Conservation (phyloP, 30 jellyfish, hydroid and myxozoan genomes). For the Pelagia noctiluca region DNA sequence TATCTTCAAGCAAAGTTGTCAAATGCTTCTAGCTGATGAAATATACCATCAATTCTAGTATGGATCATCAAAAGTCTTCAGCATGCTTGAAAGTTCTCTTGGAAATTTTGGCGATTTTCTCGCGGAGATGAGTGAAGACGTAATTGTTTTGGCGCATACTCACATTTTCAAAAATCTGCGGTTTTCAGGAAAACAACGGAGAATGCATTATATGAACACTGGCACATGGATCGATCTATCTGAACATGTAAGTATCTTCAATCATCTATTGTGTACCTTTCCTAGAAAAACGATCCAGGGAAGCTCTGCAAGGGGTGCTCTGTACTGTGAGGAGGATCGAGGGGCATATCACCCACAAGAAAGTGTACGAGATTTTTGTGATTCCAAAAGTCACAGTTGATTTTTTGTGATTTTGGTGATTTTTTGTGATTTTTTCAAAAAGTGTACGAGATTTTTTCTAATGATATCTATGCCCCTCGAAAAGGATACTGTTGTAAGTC, state of each 20-base stretch:
- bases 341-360: neutral
- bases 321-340: neutral
- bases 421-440: no score
- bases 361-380: neutral
- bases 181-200: conserved; percentile 50
- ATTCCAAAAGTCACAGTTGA: neutral
- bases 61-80: conserved; percentile 72
- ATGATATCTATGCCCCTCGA: no score
- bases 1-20: no score
- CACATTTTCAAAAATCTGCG: conserved; percentile 55
- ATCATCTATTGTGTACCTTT: neutral
- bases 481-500: no score
- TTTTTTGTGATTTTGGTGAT: no score
- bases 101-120: conserved; percentile 74
- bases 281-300: no score
- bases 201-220: conserved; percentile 65
- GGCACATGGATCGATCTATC: conserved; percentile 88
- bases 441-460: no score
- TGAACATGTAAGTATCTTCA: conserved; percentile 62
- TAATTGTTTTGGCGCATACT: conserved; percentile 72
- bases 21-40: neutral
- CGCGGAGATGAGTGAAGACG: conserved; percentile 77
- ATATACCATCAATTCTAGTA: conserved; percentile 31
- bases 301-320: no score
- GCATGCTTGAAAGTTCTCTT: conserved; percentile 72